phyloP scores from a whole-genome alignment of 2,113 vertebrate species.

The Pristiophorus japonicus region DNA sequence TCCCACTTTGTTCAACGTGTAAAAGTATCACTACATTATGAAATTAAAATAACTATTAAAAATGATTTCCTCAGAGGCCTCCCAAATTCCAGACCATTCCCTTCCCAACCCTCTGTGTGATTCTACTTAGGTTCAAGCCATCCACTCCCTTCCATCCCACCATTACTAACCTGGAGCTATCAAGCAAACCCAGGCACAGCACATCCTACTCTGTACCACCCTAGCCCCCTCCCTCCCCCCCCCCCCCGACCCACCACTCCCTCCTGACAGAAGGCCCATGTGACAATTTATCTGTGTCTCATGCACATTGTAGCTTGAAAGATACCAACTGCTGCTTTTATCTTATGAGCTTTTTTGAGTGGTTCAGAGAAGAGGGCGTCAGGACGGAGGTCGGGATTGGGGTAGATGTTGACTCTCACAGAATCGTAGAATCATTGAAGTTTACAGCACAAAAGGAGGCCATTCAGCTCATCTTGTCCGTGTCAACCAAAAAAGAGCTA shows the following conservation, averaged over 20 bases:
- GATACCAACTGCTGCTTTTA: background rate
- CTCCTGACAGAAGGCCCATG: background rate
- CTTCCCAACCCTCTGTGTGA: background rate
- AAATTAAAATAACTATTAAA: background rate
- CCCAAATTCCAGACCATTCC: background rate
- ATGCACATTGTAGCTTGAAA: background rate
- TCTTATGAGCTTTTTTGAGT: background rate
- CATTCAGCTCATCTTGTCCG: too few species aligned
- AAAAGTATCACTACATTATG: background rate
- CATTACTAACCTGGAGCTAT: background rate
- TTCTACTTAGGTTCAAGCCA: background rate
- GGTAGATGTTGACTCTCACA: background rate
- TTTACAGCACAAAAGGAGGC: too few species aligned
- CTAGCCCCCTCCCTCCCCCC: too few species aligned
- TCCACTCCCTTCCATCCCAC: background rate
- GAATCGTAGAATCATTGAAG: too few species aligned
- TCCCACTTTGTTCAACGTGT: background rate
- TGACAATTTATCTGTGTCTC: background rate
- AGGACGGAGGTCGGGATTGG: background rate
- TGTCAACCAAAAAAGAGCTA: too few species aligned
- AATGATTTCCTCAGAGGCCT: background rate
- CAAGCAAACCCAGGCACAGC: background rate
- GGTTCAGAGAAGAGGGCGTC: background rate
- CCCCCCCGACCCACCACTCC: too few species aligned
- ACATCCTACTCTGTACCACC: background rate